Percentiles rank a stretch among this genome's conserved stretches.
Evolutionary conservation across 2,797 vertebrate species (phyloP).

Genomic region (Sebastes steindachneri): DNA sequence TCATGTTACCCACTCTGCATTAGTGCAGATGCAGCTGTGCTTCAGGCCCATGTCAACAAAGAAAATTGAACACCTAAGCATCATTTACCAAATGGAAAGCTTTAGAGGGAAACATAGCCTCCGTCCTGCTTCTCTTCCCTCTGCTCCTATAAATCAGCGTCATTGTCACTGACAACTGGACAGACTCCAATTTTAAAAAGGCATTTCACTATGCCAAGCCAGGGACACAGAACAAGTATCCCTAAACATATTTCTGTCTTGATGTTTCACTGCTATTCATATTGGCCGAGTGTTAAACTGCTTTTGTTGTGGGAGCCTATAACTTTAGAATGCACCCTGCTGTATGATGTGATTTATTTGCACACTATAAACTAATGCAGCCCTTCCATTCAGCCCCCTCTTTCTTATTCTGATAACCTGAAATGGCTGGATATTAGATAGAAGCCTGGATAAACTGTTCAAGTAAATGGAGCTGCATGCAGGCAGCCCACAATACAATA

Average conservation of each 20-base stretch:
- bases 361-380: constrained; percentile 34
- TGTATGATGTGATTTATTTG: constrained; percentile 45
- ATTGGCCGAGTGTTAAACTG: constrained; percentile 54
- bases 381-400: neutral
- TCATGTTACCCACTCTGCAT: constrained; percentile 22
- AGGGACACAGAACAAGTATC: constrained; percentile 49
- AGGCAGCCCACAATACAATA: neutral
- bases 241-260: constrained; percentile 47
- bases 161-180: constrained; percentile 69
- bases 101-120: constrained; percentile 52
- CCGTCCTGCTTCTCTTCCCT: constrained; percentile 40
- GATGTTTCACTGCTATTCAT: constrained; percentile 56
- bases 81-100: constrained; percentile 72
- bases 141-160: constrained; percentile 61
- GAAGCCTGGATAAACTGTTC: neutral
- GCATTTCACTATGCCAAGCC: constrained; percentile 53
- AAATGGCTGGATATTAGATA: neutral
- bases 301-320: constrained; percentile 48
- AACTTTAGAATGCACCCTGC: constrained; percentile 36
- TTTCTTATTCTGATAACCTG: constrained; percentile 14
- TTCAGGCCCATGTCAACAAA: constrained; percentile 60
- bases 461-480: neutral
- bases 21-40: constrained; percentile 66
- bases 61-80: constrained; percentile 56
- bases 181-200: constrained; percentile 62